Percentiles rank a stretch among this genome's conserved stretches.
phyloP scores from a whole-genome alignment of 2,113 vertebrate genomes.

The Gymnobelideus leadbeateri region DNA sequence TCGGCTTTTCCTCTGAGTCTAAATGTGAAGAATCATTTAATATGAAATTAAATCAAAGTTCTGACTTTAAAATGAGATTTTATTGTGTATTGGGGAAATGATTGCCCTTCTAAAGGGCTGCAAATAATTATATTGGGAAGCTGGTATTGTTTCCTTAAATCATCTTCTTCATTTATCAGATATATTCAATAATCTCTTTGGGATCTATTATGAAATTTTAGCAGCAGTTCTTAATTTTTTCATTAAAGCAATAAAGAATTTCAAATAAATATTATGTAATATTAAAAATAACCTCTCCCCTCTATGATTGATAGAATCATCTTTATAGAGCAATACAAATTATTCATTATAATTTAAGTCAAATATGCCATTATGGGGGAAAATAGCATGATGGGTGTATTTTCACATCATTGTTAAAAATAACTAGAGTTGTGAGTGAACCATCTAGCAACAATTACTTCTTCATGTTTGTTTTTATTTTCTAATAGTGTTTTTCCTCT shows the following conservation, averaged over 20 bases:
- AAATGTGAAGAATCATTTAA: conserved; percentile 29
- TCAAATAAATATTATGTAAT: conserved; percentile 26
- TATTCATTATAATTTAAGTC: background rate
- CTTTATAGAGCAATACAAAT: background rate
- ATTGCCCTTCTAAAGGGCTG: conserved; percentile 59
- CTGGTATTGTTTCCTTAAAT: conserved; percentile 39
- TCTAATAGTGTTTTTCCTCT: conserved; percentile 12
- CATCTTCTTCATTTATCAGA: conserved; percentile 53
- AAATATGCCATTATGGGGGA: background rate
- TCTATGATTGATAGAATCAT: conserved; percentile 21
- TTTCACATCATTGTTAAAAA: background rate
- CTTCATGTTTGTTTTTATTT: background rate
- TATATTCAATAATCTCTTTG: conserved; percentile 40
- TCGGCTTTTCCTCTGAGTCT: conserved; percentile 4
- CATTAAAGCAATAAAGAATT: conserved; percentile 34
- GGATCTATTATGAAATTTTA: conserved; percentile 60
- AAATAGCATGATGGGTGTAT: background rate
- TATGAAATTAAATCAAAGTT: conserved; percentile 7
- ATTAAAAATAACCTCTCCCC: conserved; percentile 20
- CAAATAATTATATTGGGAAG: conserved; percentile 59
- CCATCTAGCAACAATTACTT: background rate
- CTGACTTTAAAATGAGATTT: conserved; percentile 26
- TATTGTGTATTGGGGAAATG: conserved; percentile 53
- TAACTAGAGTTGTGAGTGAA: background rate
- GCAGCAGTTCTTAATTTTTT: conserved; percentile 45